Evolutionary conservation across 35 echinoderm and acorn worm species (phyloP), one percentile per base, ranked within the genome.

Genomic region (Lytechinus pictus): DNA sequence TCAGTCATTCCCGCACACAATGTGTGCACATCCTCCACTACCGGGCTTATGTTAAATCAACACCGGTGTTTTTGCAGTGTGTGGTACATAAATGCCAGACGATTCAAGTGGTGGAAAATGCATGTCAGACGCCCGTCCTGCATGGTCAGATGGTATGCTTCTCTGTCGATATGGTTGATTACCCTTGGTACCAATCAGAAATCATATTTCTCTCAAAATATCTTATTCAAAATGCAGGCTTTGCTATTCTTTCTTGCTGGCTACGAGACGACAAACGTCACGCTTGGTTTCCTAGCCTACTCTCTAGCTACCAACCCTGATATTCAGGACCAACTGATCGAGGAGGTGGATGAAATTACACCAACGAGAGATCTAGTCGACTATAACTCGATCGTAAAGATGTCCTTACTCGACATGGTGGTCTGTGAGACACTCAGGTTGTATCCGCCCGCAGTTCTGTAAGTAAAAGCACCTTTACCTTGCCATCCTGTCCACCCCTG

Each of bases 191-290:
- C 33, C 27, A 55, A 11, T 52, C 9, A 27, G 27, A n/a, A 4
- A 57, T 95, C 52, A 33, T 16, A 28, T 54, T 51, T 52, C 56
- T 5, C 1, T 58, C 9, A 2, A 58, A 58, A 11, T 95, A 5
- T 29, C 29, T 12, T 9, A 24, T 61, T 33, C 33, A 44, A 44
- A 44, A 79, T n/a, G 3, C n/a, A 97, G 96, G 55, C 96, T 58
- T 9, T 97, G 24, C 29, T 95, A 4, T 97, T 97, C 89, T 97
- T 97, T 53, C 27, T 92, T 16, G 96, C 94, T 94, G 94, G 94
- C 29, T 97, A 97, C 54, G 97, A 97, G 27, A 97, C 97, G n/a
- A 97, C 97, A 1, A 95, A 86, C 54, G 96, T 92, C 12, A 90
- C 92, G 24, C 53, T 97, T 10, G 79, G 95, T 52, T 97, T 96